Evolutionary conservation across 2,888 invertebrate species (phyloP), one percentile per base, ranked within the genome.

Genomic region (Leptinotarsa tumamoca): DNA sequence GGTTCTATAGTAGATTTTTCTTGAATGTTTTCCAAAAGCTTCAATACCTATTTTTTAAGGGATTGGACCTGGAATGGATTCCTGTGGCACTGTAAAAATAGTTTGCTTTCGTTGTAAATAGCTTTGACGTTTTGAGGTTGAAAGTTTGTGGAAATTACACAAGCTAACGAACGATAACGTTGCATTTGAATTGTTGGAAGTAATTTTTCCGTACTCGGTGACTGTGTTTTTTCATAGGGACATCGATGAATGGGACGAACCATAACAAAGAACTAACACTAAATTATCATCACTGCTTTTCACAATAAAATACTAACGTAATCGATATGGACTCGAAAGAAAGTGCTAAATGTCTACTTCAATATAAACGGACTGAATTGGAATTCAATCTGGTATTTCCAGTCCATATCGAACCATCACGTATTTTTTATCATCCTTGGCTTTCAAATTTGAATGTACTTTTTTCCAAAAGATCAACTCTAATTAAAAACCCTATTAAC

Each of bases 181-280:
- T 33, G 33, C 10, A 33, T 33, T 33, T 33, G 7, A 33, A 33
- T 33, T 33, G 33, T 33, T 33, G 10, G 33, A 33, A 33, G 33
- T 33, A 3, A 10, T 33, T 33, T 33, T 33, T 33, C 33, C 2
- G 0, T n/a, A 15, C 63, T 7, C 2, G 33, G 5, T 63, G 33
- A 63, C 63, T 63, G 63, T 63, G 63, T 63, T 63, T 63, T 63
- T 63, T 63, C 43, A 61, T 15, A 61, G 27, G 61, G 43, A 43
- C 43, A 43, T 43, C 43, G 10, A 43, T 63, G 63, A 17, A 63
- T 33, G 63, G 43, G 27, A 43, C 4, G 1, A 43, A 43, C 27
- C 43, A 18, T 43, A 63, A 43, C 18, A 63, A 43, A 63, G 18
- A 3, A 17, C 63, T 63, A 63, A 63, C n/a, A 43, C n/a, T 43